Evolutionary conservation across 92 coral and sea anemone species (phyloP), one percentile per base, ranked within the genome.

Genomic region (Paragorgia papillata): DNA sequence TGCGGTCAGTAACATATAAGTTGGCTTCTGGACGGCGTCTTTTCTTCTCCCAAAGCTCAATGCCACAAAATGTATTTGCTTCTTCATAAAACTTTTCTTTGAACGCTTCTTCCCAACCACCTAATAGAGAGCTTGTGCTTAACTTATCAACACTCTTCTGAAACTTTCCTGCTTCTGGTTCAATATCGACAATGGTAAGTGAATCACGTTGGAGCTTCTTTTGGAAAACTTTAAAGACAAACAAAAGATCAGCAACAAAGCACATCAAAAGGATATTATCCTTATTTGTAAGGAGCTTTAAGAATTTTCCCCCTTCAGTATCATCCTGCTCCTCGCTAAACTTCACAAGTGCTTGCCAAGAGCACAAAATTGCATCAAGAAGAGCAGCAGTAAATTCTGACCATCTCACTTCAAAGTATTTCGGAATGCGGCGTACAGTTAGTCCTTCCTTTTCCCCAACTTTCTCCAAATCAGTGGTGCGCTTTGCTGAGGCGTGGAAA

Each of bases 401-500:
- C 70, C 70, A 37, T 64, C 70, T n/a, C 28, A 64, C 70, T 34
- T 64, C 70, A 64, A 64, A 64, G 51, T 64, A 64, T 26, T 64
- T 64, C 26, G 70, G 70, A 32, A 64, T 64, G 70, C 70, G 70
- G 51, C 51, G 51, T 26, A 64, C 70, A 18, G 70, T 64, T 64
- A 64, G 51, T n/a, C 70, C 70, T 64, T 64, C 70, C 44, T 19
- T 64, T 64, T n/a, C 70, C 28, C 50, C 70, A 18, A 64, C 21
- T 64, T 64, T 35, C 51, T 64, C 70, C 21, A 64, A 64, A 64
- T 64, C 70, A 64, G 2, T 64, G 39, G 50, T 64, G 70, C 70
- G 81, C 85, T 51, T 90, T 92, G 55, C 73, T 92, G 33, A 87
- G 88, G 64, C 86, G 93, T 59, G 97, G 97, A 17, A 90, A 85